A percentile compares a stretch with the other conserved stretches of the same genome.
phyloP scores from a whole-genome alignment of 2,797 vertebrate genomes.

The Masticophis lateralis region DNA sequence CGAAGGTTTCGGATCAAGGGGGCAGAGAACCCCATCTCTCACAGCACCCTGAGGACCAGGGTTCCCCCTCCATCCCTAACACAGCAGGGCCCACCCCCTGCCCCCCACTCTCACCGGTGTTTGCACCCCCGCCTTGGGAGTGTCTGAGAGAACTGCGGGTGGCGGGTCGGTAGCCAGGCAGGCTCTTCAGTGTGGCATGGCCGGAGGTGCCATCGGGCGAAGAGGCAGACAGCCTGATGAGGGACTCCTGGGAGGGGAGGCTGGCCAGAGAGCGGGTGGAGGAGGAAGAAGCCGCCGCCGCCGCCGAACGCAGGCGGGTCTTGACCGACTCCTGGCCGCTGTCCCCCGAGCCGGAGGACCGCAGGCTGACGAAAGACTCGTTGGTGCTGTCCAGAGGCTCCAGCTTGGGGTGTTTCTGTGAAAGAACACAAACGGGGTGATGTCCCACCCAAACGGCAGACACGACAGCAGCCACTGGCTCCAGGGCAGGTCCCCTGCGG shows the following conservation, averaged over 20 bases:
- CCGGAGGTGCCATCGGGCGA: slow-evolving; percentile 62
- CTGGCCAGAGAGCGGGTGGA: slow-evolving; percentile 62
- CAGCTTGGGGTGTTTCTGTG: slow-evolving; percentile 71
- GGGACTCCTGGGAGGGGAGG: slow-evolving; percentile 65
- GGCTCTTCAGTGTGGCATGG: slow-evolving; percentile 69
- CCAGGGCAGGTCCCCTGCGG: background rate
- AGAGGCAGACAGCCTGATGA: slow-evolving; percentile 58
- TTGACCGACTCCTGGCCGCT: slow-evolving; percentile 64
- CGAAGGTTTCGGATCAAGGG: background rate
- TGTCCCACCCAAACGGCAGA: background rate
- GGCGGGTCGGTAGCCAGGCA: slow-evolving; percentile 86
- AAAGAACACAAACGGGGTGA: background rate
- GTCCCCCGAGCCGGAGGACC: slow-evolving; percentile 68
- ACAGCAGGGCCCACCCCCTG: background rate
- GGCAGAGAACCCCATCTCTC: background rate
- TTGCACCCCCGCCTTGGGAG: slow-evolving; percentile 66
- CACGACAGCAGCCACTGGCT: rapidly evolving
- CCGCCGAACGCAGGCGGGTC: slow-evolving; percentile 57
- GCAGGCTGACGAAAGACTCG: slow-evolving; percentile 78
- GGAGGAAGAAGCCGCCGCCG: background rate
- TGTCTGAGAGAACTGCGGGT: slow-evolving; percentile 73
- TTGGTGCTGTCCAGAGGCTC: slow-evolving; percentile 60
- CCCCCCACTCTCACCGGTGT: slow-evolving; percentile 27
- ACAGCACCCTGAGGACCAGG: background rate
- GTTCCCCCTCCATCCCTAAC: background rate